phyloP scores from a whole-genome alignment of 2,797 vertebrate genomes.

The Sebastes cheni region DNA sequence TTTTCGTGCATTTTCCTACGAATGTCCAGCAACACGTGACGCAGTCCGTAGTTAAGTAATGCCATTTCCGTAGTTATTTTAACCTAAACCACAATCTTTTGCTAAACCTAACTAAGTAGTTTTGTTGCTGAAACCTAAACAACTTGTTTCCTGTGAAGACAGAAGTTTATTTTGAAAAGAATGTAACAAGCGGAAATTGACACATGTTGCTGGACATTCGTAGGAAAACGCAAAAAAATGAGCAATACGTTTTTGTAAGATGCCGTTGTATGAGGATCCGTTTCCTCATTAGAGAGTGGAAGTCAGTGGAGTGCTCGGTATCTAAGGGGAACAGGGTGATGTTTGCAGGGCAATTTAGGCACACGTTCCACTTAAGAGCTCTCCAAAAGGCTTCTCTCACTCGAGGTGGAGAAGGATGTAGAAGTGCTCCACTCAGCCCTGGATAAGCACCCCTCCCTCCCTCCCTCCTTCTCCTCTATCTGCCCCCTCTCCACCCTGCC shows the following conservation, averaged over 20 bases:
- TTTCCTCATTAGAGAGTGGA: neutral
- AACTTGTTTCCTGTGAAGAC: too few species aligned
- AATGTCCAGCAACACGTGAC: too few species aligned
- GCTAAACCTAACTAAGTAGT: neutral
- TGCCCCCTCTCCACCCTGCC: constrained; percentile 50
- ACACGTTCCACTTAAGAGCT: constrained; percentile 75
- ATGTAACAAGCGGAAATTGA: neutral
- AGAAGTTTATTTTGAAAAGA: neutral
- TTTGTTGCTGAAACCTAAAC: too few species aligned
- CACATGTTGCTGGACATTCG: neutral
- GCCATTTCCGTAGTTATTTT: accelerated
- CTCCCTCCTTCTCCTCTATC: constrained; percentile 40
- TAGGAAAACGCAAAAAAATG: neutral
- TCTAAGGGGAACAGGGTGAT: constrained; percentile 36
- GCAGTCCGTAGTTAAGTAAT: too few species aligned
- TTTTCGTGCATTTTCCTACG: too few species aligned
- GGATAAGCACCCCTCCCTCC: constrained; percentile 35
- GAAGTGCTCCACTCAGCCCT: constrained; percentile 74
- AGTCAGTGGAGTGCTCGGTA: constrained; percentile 33
- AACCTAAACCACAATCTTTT: neutral
- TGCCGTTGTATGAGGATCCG: too few species aligned
- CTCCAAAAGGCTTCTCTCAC: constrained; percentile 70
- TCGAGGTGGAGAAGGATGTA: constrained; percentile 55
- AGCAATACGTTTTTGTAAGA: neutral
- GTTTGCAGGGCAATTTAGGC: constrained; percentile 65